Evolutionary conservation across 2,888 invertebrate species (phyloP).

Genomic region (Habroteleia sp.): DNA sequence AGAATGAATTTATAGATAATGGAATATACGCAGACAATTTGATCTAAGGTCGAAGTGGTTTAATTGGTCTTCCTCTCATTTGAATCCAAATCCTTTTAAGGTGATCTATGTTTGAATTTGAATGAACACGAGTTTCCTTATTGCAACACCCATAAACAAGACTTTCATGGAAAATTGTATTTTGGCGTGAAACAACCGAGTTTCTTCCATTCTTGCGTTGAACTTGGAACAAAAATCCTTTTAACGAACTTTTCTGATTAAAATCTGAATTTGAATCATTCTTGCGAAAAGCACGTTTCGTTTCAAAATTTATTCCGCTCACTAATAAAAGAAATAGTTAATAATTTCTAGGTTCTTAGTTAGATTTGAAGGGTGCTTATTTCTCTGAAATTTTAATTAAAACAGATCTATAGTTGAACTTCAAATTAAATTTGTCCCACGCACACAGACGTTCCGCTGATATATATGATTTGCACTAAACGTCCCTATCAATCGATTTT

Average conservation of each 20-base stretch:
- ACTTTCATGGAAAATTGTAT: not conserved
- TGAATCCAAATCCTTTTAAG: constrained; percentile 26
- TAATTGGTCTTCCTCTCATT: constrained; percentile 30
- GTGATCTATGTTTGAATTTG: constrained; percentile 4
- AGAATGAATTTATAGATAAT: constrained; percentile 35
- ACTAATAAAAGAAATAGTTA: no score
- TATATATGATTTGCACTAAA: constrained; percentile 11
- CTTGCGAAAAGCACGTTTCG: no score
- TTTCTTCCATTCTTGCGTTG: no score
- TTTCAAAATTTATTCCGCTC: no score
- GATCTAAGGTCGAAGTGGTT: constrained; percentile 24
- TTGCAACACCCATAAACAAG: not conserved
- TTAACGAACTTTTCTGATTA: no score
- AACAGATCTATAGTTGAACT: constrained; percentile 20
- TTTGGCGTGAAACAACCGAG: no score
- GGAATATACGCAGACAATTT: constrained; percentile 47
- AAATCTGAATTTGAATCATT: no score
- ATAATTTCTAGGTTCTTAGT: no score
- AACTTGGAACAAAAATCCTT: no score
- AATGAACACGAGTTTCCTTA: constrained; percentile 5
- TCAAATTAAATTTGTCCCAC: constrained; percentile 30
- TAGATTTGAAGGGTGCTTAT: constrained; percentile 12
- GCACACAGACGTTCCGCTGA: no score
- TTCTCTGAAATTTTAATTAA: constrained; percentile 26
- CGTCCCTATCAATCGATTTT: constrained; percentile 6